Evolutionary conservation across 2,113 vertebrate genomes (phyloP).

Genomic region (Neoarius graeffei): DNA sequence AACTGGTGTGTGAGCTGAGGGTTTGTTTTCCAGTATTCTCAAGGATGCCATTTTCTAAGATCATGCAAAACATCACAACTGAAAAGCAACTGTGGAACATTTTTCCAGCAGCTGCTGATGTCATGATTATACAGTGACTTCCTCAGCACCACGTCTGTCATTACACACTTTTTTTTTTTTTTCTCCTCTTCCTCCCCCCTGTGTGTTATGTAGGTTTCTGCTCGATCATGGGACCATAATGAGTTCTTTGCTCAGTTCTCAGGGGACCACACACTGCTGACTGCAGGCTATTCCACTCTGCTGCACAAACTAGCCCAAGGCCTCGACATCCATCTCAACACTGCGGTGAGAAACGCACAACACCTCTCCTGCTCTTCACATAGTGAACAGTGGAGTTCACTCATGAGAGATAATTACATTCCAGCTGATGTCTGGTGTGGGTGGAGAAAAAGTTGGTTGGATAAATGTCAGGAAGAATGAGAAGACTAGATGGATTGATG

Average conservation of each 20-base stretch:
- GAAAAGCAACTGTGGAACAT: too few species aligned
- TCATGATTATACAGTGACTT: neutral
- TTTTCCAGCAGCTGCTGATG: neutral
- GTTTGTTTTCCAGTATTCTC: neutral
- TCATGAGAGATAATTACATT: neutral
- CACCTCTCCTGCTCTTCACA: neutral
- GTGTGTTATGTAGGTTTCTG: conserved; percentile 80
- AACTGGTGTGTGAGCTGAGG: neutral
- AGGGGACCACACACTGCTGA: conserved; percentile 92
- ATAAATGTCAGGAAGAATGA: neutral
- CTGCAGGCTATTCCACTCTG: conserved; percentile 83
- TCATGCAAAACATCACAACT: too few species aligned
- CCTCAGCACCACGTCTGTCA: neutral
- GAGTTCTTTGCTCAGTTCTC: conserved; percentile 99
- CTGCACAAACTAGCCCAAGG: conserved; percentile 86
- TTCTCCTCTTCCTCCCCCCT: neutral
- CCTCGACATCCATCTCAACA: conserved; percentile 84
- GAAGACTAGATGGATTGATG: neutral
- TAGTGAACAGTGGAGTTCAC: neutral
- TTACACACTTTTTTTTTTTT: neutral
- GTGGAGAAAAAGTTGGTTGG: neutral
- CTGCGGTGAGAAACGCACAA: conserved; percentile 71
- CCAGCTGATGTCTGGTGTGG: neutral
- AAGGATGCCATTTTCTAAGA: neutral
- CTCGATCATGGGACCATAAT: conserved; percentile 98